A percentile compares a stretch with the other conserved stretches of the same genome.
Evolutionary conservation across 2,113 vertebrate genomes (phyloP).

Genomic region (Seriola aureovittata): DNA sequence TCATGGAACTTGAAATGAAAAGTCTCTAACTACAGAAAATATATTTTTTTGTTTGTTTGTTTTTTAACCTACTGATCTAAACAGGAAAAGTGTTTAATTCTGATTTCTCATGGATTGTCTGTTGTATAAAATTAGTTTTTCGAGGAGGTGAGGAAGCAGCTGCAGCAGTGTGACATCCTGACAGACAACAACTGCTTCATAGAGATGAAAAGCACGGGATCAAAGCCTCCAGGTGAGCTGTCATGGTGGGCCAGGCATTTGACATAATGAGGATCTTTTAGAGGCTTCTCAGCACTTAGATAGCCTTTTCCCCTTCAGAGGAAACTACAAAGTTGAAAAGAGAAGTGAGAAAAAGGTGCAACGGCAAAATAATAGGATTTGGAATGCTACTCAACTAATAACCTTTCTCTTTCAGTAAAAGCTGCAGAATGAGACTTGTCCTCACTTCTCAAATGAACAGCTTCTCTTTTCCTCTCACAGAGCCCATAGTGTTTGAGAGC

Average conservation of each 20-base stretch:
- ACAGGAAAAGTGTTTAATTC: background rate
- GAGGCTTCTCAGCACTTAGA: background rate
- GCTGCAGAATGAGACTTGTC: background rate
- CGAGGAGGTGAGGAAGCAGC: conserved; percentile 89
- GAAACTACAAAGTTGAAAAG: background rate
- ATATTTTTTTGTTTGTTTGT: too few relatives aligned
- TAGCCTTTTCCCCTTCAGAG: background rate
- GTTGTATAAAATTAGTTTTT: conserved; percentile 85
- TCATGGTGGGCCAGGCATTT: background rate
- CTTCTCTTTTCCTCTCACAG: conserved; percentile 75
- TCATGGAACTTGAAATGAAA: background rate
- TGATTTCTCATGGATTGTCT: background rate
- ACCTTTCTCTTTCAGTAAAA: conserved; percentile 2
- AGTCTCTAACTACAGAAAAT: background rate
- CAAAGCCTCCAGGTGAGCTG: conserved; percentile 88
- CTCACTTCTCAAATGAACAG: conserved; percentile 20
- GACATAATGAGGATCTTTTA: background rate
- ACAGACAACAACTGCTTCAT: conserved; percentile 90
- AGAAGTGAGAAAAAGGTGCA: conserved; percentile 10
- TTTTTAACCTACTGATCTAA: background rate
- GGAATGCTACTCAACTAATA: background rate
- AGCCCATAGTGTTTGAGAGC: conserved; percentile 88
- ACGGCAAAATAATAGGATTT: background rate
- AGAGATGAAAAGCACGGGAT: conserved; percentile 87
- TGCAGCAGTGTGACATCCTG: conserved; percentile 89